These are phyloP conservation scores for Xestia ashworthii DNA, from an alignment of 2,888 invertebrate species.

Conservation along the genomic window DNA sequence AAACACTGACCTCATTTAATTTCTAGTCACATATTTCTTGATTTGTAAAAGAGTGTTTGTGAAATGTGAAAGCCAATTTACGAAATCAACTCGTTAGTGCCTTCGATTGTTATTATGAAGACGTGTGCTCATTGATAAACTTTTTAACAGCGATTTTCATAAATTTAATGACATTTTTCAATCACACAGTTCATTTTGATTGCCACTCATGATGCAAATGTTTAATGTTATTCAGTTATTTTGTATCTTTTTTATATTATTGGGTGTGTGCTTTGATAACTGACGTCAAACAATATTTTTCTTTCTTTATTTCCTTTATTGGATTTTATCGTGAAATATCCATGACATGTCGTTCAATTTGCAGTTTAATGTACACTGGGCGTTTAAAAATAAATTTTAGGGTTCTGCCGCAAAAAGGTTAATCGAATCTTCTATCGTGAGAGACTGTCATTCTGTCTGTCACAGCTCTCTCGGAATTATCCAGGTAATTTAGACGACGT, in stretches of 20 bases:
- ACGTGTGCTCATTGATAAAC: not conserved
- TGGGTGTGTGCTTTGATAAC: too few species aligned
- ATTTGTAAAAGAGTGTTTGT: not conserved
- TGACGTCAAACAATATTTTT: too few species aligned
- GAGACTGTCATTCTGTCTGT: not conserved
- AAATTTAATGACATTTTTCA: not conserved
- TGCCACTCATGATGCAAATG: not conserved
- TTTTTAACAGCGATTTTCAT: not conserved
- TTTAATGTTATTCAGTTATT: not conserved
- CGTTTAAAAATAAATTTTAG: not conserved
- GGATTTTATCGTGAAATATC: not conserved
- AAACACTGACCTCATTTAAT: not conserved
- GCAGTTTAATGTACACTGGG: not conserved
- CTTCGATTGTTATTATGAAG: not conserved
- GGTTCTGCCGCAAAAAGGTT: constrained; percentile 8
- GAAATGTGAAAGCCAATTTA: not conserved
- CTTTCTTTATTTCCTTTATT: not conserved
- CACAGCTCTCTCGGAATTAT: constrained; percentile 4
- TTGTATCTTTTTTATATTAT: too few species aligned
- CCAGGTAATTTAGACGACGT: not conserved
- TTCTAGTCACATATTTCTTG: not conserved
- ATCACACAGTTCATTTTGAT: not conserved
- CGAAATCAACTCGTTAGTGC: not conserved
- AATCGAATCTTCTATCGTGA: not conserved
- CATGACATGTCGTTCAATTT: constrained; percentile 6